phyloP scores from a whole-genome alignment of 2,113 vertebrate genomes.

The Atlantisia rogersi region DNA sequence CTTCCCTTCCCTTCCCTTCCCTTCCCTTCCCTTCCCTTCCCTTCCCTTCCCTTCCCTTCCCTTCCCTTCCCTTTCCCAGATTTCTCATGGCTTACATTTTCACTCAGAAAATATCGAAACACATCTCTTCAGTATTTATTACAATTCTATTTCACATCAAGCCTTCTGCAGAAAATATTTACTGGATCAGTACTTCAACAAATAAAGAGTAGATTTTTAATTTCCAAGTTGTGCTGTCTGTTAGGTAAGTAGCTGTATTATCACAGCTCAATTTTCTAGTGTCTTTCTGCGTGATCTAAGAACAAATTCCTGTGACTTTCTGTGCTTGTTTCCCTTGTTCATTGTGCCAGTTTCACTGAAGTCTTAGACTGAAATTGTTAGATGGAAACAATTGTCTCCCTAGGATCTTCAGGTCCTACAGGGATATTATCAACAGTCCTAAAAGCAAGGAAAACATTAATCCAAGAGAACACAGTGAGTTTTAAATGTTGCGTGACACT shows the following conservation, averaged over 20 bases:
- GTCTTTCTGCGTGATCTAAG: not conserved
- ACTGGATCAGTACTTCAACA: not conserved
- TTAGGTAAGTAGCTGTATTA: not conserved
- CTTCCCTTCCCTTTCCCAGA: not conserved
- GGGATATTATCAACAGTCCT: not conserved
- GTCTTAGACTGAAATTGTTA: not conserved
- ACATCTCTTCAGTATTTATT: not conserved
- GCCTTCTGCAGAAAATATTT: not conserved
- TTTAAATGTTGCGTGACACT: not conserved
- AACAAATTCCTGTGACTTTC: not conserved
- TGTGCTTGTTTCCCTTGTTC: not conserved
- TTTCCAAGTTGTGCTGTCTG: not conserved
- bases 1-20: rapidly evolving
- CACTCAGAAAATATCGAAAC: not conserved
- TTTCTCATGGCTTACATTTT: not conserved
- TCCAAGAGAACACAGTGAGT: not conserved
- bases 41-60: not conserved
- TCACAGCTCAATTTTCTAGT: not conserved
- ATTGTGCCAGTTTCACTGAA: not conserved
- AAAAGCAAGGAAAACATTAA: not conserved
- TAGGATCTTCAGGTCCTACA: not conserved
- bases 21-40: rapidly evolving
- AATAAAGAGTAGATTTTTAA: not conserved
- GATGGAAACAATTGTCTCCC: not conserved
- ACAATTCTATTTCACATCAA: not conserved